A percentile compares a stretch with the other conserved stretches of the same genome.
These are phyloP conservation scores for Aegypius monachus DNA, from an alignment of 2,113 vertebrate genomes.

Conservation along the genomic window DNA sequence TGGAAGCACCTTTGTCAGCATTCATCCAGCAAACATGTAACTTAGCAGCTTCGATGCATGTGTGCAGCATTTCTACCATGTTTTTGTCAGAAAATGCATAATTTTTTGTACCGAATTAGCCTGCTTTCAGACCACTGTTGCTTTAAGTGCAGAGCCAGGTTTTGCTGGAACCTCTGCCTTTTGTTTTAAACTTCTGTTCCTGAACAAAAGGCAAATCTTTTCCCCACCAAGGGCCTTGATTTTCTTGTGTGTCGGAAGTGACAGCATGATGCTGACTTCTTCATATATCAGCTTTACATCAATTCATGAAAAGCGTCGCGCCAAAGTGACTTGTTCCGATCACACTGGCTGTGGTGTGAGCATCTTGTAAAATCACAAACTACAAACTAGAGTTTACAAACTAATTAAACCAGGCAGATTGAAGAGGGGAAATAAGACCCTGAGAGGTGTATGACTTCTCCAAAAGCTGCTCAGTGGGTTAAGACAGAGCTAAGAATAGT, in stretches of 20 bases:
- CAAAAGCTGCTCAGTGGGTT: neutral
- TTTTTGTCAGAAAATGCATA: neutral
- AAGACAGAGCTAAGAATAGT: neutral
- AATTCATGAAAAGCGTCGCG: accelerated
- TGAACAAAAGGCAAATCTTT: neutral
- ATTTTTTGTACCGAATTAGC: neutral
- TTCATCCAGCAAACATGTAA: neutral
- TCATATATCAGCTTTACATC: neutral
- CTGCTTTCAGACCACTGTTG: neutral
- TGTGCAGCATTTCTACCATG: neutral
- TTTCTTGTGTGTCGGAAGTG: neutral
- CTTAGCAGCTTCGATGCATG: neutral
- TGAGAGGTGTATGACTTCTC: neutral
- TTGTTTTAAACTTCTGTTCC: neutral
- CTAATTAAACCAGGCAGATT: neutral
- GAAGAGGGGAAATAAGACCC: neutral
- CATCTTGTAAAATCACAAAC: neutral
- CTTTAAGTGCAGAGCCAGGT: neutral
- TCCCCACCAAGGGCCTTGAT: neutral
- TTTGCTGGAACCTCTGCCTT: neutral
- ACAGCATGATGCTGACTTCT: neutral
- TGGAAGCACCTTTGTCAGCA: neutral
- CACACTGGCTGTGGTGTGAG: neutral
- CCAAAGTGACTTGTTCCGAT: neutral
- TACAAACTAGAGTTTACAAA: neutral